phyloP scores from a whole-genome alignment of 1,140 invertebrate genomes.

The Venustaconcha ellipsiformis region DNA sequence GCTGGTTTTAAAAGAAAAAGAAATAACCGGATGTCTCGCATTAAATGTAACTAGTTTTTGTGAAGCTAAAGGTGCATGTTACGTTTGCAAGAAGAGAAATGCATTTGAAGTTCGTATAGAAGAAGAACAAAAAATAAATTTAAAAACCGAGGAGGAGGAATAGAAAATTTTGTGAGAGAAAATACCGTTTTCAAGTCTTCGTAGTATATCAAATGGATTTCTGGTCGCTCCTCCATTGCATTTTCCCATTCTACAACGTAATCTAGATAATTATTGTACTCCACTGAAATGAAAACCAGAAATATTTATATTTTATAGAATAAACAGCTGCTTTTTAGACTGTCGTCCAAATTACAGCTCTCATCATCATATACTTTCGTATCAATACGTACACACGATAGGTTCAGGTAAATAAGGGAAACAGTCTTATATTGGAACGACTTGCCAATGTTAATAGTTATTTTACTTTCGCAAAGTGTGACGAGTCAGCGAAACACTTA shows the following conservation, averaged over 20 bases:
- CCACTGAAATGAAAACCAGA: constrained; percentile 1
- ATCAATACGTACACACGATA: not conserved
- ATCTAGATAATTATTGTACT: constrained; percentile 10
- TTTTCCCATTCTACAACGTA: constrained; percentile 11
- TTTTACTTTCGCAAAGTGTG: not conserved
- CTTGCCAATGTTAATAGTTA: not conserved
- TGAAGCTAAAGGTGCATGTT: no score
- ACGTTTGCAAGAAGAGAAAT: no score
- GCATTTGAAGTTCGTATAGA: no score
- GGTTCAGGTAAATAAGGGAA: not conserved
- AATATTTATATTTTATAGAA: not conserved
- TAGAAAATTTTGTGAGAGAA: no score
- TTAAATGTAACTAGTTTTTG: no score
- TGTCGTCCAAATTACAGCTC: not conserved
- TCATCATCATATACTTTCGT: not conserved
- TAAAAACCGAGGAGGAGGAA: no score
- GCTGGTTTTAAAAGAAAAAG: no score
- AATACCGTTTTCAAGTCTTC: constrained; percentile 11
- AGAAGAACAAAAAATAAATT: no score
- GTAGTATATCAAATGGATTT: constrained; percentile 3
- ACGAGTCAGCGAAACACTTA: not conserved
- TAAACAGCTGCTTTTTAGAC: not conserved
- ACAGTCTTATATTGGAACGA: not conserved
- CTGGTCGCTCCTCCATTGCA: not conserved
- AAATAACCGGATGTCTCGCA: no score